These are phyloP conservation scores for Netelia melanura DNA, from an alignment of 2,888 invertebrate species.

Conservation along the genomic window DNA sequence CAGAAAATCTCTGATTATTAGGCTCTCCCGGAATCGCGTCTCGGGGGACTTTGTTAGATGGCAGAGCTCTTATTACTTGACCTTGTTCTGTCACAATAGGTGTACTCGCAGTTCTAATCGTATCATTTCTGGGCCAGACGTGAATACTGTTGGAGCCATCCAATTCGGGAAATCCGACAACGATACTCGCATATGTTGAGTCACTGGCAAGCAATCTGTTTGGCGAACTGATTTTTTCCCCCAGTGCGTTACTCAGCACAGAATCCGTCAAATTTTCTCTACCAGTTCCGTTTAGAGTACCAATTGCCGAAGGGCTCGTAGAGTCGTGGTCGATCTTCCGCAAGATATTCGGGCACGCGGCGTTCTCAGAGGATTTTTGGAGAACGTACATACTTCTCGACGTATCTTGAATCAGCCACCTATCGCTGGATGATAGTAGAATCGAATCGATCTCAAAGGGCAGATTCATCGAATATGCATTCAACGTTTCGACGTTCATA, in stretches of 20 bases:
- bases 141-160: conserved; percentile 82
- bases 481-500: conserved; percentile 79
- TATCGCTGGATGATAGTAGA: conserved; percentile 76
- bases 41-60: conserved; percentile 73
- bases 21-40: conserved; percentile 72
- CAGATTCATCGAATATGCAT: conserved; percentile 78
- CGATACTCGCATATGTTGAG: conserved; percentile 83
- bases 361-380: conserved; percentile 72
- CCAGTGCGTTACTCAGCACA: conserved; percentile 82
- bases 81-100: conserved; percentile 79
- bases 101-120: conserved; percentile 64
- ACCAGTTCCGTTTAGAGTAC: conserved; percentile 70
- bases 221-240: conserved; percentile 84
- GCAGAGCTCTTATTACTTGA: conserved; percentile 78
- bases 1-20: conserved; percentile 73
- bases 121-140: conserved; percentile 80
- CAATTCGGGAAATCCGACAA: conserved; percentile 86
- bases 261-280: conserved; percentile 67
- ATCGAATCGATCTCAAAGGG: conserved; percentile 82
- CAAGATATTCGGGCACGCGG: conserved; percentile 81
- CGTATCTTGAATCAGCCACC: conserved; percentile 83
- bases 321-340: conserved; percentile 74
- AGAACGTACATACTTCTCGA: conserved; percentile 75
- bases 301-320: conserved; percentile 64
- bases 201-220: conserved; percentile 84